Evolutionary conservation across 2,113 vertebrate genomes (phyloP).

Genomic region (Picathartes gymnocephalus): DNA sequence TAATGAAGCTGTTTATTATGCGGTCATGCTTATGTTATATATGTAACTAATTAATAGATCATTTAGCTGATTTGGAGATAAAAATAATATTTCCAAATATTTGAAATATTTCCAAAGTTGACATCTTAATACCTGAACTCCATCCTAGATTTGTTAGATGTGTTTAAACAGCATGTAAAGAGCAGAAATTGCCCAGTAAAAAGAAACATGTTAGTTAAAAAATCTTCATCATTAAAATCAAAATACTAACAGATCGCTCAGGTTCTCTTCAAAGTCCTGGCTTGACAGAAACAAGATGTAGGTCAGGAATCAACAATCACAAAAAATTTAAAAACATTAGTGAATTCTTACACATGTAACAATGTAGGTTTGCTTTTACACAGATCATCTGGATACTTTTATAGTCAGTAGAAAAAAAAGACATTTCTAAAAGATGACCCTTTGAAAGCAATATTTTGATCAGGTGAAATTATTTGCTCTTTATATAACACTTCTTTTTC

Average conservation of each 20-base stretch:
- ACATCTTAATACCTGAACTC: neutral
- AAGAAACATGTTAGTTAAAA: neutral
- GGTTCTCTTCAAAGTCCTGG: neutral
- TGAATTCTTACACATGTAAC: neutral
- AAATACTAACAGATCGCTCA: neutral
- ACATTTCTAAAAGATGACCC: neutral
- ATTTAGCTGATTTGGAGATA: neutral
- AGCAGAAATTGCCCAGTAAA: neutral
- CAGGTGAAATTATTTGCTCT: neutral
- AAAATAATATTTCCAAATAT: neutral
- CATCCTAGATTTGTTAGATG: neutral
- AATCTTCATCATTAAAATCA: neutral
- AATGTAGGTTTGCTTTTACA: neutral
- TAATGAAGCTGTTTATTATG: neutral
- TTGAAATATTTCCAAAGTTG: neutral
- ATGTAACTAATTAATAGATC: neutral
- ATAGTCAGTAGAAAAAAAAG: neutral
- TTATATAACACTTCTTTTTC: neutral
- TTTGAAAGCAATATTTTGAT: neutral
- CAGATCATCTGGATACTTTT: neutral
- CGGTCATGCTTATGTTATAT: neutral
- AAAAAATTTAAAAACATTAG: neutral
- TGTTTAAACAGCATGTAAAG: neutral
- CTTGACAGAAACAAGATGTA: neutral
- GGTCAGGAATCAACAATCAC: neutral